Base-by-base conservation (phyloP, 2,113 vertebrate genomes). In the Xiphias gladius region DNA sequence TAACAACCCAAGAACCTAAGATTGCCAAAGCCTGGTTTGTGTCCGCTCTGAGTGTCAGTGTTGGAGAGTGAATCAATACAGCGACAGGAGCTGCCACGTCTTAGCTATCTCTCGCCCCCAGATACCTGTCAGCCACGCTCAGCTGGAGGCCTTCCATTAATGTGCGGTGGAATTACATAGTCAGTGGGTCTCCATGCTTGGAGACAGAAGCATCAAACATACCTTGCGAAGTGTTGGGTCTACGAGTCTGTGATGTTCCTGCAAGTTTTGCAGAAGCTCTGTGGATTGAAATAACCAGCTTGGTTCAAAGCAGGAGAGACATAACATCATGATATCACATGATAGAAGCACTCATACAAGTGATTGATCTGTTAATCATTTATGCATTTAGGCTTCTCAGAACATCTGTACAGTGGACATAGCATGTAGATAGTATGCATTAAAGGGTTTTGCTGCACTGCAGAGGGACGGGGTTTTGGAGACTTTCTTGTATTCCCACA, bases 121-220 rank as follows among this genome's bases (percentile, higher is more conserved):
- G 91, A 93, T 83, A 88, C 87, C 91, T 93, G 91, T 91, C 90
- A 91, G 88, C 77, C 73, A 72, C 71, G 68, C 89, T 87, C 93
- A 92, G 91, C 86, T 91, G 89, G 92, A 89, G 86, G 82, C 85
- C 78, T 66, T 83, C 89, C 80, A 89, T 91, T 93, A 92, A 91
- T 82, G 86, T 85, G 84, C 82, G 76, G 71, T 75, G 86, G 82
- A 91, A 91, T 82, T 86, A 88, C 86, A 90, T 79, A 88, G 85
- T 87, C 82, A 64, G 83, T 83, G 83, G 80, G 58, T 79, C 73
- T 87, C 78, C 71, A 80, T 83, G 90, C 84, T 85, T 78, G 73
- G 72, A 89, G 86, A 90, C 80, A 83, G 69, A 77, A 81, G 79
- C 85, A 86, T 92, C 88, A 92, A 81, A 90, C 76, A 59, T 48